Evolutionary conservation across 35 echinoderm and acorn worm species (phyloP).

Genomic region (Chiridota heheva): DNA sequence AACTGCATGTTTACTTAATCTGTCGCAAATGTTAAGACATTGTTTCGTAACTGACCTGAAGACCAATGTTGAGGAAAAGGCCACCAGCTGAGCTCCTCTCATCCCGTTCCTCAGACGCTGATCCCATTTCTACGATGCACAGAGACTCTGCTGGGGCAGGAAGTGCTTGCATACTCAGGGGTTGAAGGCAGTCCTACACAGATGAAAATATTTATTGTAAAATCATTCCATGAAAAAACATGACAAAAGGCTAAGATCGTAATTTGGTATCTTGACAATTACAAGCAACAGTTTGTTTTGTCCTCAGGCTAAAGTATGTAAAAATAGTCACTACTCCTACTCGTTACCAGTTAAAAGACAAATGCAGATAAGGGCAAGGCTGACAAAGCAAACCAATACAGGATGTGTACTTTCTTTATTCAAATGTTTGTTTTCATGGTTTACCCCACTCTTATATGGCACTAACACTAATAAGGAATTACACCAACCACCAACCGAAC

Average conservation of each 20-base stretch:
- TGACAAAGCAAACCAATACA: too few relatives aligned
- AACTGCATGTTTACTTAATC: too few relatives aligned
- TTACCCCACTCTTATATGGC: too few relatives aligned
- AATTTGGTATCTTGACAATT: background rate
- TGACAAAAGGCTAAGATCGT: background rate
- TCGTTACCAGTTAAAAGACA: slow-evolving; percentile 4
- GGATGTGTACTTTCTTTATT: too few relatives aligned
- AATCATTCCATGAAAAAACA: background rate
- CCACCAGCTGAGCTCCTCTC: slow-evolving; percentile 68
- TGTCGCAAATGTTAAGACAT: too few relatives aligned
- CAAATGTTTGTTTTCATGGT: too few relatives aligned
- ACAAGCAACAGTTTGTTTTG: background rate
- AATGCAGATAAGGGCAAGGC: background rate
- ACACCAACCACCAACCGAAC: too few relatives aligned
- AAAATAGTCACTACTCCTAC: background rate
- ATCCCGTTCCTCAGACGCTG: slow-evolving; percentile 68
- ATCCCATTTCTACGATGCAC: slow-evolving; percentile 97
- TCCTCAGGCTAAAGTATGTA: background rate
- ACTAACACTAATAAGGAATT: too few relatives aligned
- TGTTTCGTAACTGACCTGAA: slow-evolving; percentile 88
- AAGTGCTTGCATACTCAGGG: slow-evolving; percentile 96
- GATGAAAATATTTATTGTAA: slow-evolving; percentile 2
- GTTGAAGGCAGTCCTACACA: slow-evolving; percentile 82
- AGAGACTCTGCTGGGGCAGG: slow-evolving; percentile 91
- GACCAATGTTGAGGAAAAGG: slow-evolving; percentile 96